Evolutionary conservation across 2,888 invertebrate genomes (phyloP).

Genomic region (Rhamnusium bicolor): DNA sequence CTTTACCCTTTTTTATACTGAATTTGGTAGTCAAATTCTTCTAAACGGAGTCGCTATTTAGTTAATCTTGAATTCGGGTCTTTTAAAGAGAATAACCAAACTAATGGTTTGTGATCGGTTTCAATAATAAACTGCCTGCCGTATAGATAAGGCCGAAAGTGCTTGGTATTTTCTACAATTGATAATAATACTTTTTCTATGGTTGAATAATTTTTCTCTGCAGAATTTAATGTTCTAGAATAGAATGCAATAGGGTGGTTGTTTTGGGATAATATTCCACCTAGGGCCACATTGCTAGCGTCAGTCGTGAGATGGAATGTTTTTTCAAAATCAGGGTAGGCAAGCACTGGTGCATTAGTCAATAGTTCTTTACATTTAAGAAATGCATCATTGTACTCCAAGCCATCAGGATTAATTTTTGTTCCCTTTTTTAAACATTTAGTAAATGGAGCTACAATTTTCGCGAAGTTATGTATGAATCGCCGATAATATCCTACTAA

Average conservation of each 20-base stretch:
- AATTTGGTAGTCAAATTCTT: slow-evolving; percentile 42
- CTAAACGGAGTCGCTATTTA: slow-evolving; percentile 34
- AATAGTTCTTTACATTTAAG: slow-evolving; percentile 51
- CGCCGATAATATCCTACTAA: no score
- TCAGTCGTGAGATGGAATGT: slow-evolving; percentile 51
- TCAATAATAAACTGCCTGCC: slow-evolving; percentile 47
- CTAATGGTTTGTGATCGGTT: no score
- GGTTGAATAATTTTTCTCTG: no score
- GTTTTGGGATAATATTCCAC: slow-evolving; percentile 50
- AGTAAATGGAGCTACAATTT: no score
- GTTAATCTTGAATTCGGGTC: no score
- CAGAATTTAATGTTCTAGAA: no score
- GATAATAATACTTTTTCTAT: no score
- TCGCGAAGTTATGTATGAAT: no score
- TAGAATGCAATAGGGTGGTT: no score
- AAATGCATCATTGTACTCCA: slow-evolving; percentile 44
- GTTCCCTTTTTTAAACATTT: no score
- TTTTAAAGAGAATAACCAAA: no score
- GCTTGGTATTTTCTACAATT: slow-evolving; percentile 50
- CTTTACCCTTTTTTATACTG: slow-evolving; percentile 45
- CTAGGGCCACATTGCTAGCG: slow-evolving; percentile 47
- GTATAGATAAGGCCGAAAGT: slow-evolving; percentile 51
- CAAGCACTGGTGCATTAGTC: slow-evolving; percentile 48
- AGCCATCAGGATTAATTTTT: slow-evolving; percentile 35
- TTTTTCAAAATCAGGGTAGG: slow-evolving; percentile 50